phyloP scores from a whole-genome alignment of 2,797 vertebrate genomes.

The Artibeus jamaicensis region DNA sequence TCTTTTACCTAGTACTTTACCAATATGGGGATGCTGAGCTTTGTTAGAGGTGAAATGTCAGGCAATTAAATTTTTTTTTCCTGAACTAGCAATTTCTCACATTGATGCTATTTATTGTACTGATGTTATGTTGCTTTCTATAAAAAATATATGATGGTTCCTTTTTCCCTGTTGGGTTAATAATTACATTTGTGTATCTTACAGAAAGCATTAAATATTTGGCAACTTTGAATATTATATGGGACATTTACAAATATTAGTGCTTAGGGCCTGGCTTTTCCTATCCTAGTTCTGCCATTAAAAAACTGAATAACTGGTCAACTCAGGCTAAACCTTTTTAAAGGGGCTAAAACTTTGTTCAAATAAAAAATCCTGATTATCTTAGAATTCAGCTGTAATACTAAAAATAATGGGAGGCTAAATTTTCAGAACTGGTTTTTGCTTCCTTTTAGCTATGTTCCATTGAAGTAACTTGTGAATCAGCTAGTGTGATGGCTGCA shows the following conservation, averaged over 20 bases:
- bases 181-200: not conserved
- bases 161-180: conserved; percentile 1
- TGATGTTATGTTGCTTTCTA: not conserved
- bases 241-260: not conserved
- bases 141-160: not conserved
- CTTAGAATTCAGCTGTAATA: not conserved
- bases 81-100: not conserved
- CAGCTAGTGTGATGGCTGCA: conserved; percentile 97
- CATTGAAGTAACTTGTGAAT: conserved; percentile 98
- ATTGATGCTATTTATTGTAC: not conserved
- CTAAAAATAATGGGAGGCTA: not conserved
- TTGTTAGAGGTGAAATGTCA: not conserved
- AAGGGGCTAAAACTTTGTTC: not conserved
- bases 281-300: not conserved
- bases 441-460: conserved; percentile 90
- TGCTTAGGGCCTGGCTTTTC: not conserved
- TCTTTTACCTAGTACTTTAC: not conserved
- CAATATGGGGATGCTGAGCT: not conserved
- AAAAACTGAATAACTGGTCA: not conserved
- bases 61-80: not conserved
- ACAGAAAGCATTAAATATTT: conserved; percentile 30
- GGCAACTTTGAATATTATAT: conserved; percentile 9
- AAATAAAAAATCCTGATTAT: conserved; percentile 17
- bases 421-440: conserved; percentile 27
- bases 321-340: conserved; percentile 18